Base-by-base conservation (phyloP, 2,888 invertebrate species). In the Drosophila rubida region DNA sequence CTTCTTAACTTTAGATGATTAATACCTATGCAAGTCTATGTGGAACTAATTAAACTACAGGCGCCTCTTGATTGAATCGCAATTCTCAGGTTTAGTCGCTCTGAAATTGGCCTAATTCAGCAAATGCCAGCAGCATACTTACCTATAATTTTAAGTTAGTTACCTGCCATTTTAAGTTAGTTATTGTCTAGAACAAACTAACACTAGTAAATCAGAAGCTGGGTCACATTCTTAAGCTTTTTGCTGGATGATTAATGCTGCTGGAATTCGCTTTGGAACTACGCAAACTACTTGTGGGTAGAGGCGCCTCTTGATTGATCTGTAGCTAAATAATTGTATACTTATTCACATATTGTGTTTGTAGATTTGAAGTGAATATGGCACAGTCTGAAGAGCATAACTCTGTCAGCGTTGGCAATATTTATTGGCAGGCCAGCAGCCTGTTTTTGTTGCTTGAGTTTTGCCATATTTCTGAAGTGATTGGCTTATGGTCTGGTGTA, bases 341-440 rank as follows among this genome's bases (percentile, higher is more conserved):
- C n/a, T n/a, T n/a, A n/a, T n/a, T n/a, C 37, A 50, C 23, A 14
- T 14, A 41, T 61, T 69, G 49, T 58, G 54, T 46, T 57, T 71
- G 54, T 44, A 71, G 51, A 44, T 13, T n/a, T 51, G 48, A 53
- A 60, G 64, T 54, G 1, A 19, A 35, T 27, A 25, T 25, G 6
- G 5, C 6, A 1, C 6, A 25, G 25, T 7, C 4, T 25, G 13
- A 35, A 13, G 35, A 14, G 14, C 14, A 37, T 37, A 5, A 14
- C 35, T 14, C 32, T 35, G 32, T n/a, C 32, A 27, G 27, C 2
- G 8, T 27, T 0, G 1, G 2, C 30, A 16, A 22, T 41, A 19
- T 41, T 41, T 4, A 19, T 19, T 41, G 19, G 9, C 11, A 19
- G 16, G 9, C 5, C 9, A 23, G 25, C 7, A 13, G 25, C 9